Base-by-base conservation (phyloP, 2,113 vertebrate species). In the Salminus brasiliensis region DNA sequence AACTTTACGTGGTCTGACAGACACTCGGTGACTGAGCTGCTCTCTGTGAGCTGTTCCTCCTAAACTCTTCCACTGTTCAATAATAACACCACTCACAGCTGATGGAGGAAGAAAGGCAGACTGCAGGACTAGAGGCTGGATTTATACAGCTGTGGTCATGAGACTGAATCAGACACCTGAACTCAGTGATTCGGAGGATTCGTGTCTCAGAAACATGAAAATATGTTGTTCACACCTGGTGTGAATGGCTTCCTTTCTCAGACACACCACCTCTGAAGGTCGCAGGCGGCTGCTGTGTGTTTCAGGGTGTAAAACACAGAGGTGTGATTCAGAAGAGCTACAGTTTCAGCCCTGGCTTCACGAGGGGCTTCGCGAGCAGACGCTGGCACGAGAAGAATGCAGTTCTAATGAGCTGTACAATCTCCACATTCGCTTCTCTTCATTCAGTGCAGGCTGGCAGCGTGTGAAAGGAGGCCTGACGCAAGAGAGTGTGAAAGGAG, bases 401-500 rank as follows among this genome's bases (percentile, higher is more conserved):
- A 52, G 5, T 5, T 27, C 52, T 30, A 65, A 63, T 34, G 45
- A 29, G 60, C 73, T 65, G 60, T 25, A 76, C 27, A 32, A 36
- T 66, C 60, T 39, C 25, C n/a, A 53, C 62, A 53, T 66, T 73
- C 29, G 36, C 71, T 60, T 59, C 45, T 27, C 6, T 29, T 62
- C 13, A 21, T 36, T 67, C 21, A 32, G 18, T 49, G 29, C 29
- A 23, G 29, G 69, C 45, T 32, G 29, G 68, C 68, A 66, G 45
- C 8, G 68, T 29, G 68, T 47, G 41, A 71, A 52, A 71, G 45
- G 43, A 72, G 29, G 23, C 55, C 45, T 21, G 47, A 47, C 29
- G 27, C 43, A 52, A 55, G 29, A 11, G 69, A 39, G 69, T 34
- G 45, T 72, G 69, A 72, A 72, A 52, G 18, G 30, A 34, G 49